Conservation (phyloP, 1,140 invertebrate species). For the Platyscapa corneri region DNA sequence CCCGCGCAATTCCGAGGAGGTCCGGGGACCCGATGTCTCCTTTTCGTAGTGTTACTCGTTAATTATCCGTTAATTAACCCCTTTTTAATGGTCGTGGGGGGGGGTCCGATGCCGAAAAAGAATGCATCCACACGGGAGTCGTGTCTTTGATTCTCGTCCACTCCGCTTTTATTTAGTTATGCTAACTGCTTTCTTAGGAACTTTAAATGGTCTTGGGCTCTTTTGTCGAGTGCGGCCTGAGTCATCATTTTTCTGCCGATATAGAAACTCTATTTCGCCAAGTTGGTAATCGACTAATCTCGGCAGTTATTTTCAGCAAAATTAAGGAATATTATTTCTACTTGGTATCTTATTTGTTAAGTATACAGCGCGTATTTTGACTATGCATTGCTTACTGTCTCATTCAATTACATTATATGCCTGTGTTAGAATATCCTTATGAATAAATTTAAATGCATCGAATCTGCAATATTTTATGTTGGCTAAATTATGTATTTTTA, state of each 20-base stretch:
- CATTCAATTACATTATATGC: too few relatives aligned
- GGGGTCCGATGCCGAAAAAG: not conserved
- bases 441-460: too few relatives aligned
- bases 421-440: too few relatives aligned
- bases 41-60: constrained; percentile 70
- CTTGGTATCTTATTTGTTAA: too few relatives aligned
- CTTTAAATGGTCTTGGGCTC: constrained; percentile 12
- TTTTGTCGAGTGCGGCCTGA: not conserved
- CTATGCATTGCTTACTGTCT: too few relatives aligned
- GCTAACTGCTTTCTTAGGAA: not conserved
- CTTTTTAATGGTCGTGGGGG: constrained; percentile 10
- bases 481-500: too few relatives aligned
- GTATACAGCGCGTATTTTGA: too few relatives aligned
- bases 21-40: constrained; percentile 59
- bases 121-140: not conserved
- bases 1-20: constrained; percentile 11
- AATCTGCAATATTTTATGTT: too few relatives aligned
- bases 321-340: not conserved
- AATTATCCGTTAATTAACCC: constrained; percentile 74
- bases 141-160: not conserved
- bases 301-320: not conserved
- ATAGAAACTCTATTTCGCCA: not conserved
- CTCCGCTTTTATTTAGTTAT: not conserved
- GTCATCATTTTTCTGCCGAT: too few relatives aligned
- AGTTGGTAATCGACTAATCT: not conserved